Evolutionary conservation across 2,113 vertebrate species (phyloP).

Genomic region (Pipra filicauda): DNA sequence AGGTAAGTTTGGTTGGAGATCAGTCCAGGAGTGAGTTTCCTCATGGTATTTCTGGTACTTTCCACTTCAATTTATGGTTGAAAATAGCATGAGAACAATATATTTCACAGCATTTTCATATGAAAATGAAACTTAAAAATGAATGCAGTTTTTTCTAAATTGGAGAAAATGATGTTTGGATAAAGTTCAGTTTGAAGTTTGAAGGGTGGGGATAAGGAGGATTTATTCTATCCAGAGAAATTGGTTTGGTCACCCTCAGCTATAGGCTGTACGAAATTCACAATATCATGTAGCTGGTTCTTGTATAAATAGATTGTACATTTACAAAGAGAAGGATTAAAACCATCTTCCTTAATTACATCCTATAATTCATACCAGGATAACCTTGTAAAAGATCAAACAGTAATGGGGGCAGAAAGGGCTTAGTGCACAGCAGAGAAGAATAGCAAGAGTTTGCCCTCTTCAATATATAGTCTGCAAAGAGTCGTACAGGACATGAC

Average conservation of each 20-base stretch:
- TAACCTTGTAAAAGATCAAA: slow-evolving; percentile 52
- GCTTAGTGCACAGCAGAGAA: background rate
- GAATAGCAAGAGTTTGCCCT: background rate
- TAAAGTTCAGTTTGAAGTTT: slow-evolving; percentile 21
- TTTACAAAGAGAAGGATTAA: slow-evolving; percentile 52
- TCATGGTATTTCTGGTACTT: background rate
- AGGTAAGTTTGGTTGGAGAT: background rate
- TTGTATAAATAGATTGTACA: slow-evolving; percentile 47
- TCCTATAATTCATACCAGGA: slow-evolving; percentile 30
- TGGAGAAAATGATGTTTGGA: background rate
- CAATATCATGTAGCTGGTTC: background rate
- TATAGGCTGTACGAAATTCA: background rate
- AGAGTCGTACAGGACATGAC: background rate
- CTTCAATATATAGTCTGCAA: background rate
- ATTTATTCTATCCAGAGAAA: slow-evolving; percentile 37
- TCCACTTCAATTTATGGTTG: background rate
- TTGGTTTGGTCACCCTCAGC: slow-evolving; percentile 30
- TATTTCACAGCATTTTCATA: background rate
- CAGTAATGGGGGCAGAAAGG: background rate
- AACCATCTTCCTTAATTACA: slow-evolving; percentile 45
- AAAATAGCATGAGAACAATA: background rate
- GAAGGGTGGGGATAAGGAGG: background rate
- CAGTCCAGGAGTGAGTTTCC: background rate
- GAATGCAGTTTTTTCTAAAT: background rate
- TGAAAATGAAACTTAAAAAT: background rate